A percentile compares a stretch with the other conserved stretches of the same genome.
phyloP scores from a whole-genome alignment of 2,888 invertebrate species.

The Pasiphila rectangulata region DNA sequence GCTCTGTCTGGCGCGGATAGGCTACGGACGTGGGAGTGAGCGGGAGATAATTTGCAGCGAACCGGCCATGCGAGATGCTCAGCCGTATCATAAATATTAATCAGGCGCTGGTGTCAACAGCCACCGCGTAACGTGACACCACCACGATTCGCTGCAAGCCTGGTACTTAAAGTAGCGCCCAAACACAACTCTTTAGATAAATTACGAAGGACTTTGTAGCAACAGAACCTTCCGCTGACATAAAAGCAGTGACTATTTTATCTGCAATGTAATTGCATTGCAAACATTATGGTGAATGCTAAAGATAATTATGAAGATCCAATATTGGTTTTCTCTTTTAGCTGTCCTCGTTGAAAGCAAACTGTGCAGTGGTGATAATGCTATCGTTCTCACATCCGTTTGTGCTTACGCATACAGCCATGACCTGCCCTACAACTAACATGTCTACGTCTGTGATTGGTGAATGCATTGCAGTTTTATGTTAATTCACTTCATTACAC shows the following conservation, averaged over 20 bases:
- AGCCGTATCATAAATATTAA: conserved; percentile 81
- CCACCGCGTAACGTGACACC: conserved; percentile 80
- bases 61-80: conserved; percentile 81
- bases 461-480: conserved; percentile 56
- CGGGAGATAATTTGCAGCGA: conserved; percentile 71
- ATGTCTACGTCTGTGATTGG: conserved; percentile 58
- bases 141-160: conserved; percentile 71
- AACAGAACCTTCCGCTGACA: conserved; percentile 1
- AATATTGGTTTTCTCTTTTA: conserved; percentile 42
- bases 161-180: conserved; percentile 62
- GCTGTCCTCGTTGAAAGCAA: conserved; percentile 38
- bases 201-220: conserved; percentile 32
- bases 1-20: conserved; percentile 49
- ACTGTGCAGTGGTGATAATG: conserved; percentile 58
- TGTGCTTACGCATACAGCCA: conserved; percentile 71
- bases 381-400: conserved; percentile 74
- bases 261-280: conserved; percentile 3
- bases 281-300: conserved; percentile 29
- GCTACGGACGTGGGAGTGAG: conserved; percentile 50
- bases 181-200: conserved; percentile 53
- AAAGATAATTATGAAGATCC: conserved; percentile 27
- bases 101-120: conserved; percentile 81
- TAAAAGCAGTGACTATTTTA: not conserved
- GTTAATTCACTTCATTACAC: conserved; percentile 41
- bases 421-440: conserved; percentile 78